Conservation (phyloP, 2,797 vertebrate species). For the Gouania willdenowi region DNA sequence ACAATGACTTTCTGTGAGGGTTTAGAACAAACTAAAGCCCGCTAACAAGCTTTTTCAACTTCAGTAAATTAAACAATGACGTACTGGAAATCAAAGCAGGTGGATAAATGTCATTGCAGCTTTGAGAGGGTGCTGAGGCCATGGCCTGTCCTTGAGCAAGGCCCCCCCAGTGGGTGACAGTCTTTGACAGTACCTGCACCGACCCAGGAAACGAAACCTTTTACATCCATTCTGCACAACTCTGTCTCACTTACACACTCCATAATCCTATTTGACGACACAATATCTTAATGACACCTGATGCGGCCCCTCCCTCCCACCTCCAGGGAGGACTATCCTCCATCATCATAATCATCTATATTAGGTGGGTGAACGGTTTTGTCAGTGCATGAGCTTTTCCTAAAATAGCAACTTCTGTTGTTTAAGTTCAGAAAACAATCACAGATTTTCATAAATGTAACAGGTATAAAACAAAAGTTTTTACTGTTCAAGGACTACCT, state of each 20-base stretch:
- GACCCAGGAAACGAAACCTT: conserved; percentile 68
- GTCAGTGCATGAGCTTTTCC: background rate
- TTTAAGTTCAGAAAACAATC: background rate
- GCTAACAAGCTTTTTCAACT: conserved; percentile 28
- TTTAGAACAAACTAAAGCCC: conserved; percentile 11
- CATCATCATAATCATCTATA: conserved; percentile 60
- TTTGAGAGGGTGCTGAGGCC: conserved; percentile 45
- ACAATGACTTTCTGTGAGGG: background rate
- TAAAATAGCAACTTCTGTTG: conserved; percentile 1
- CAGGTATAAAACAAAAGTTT: conserved; percentile 11
- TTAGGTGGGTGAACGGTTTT: conserved; percentile 19
- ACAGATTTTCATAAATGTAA: conserved; percentile 7
- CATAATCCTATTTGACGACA: conserved; percentile 74
- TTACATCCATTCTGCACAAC: conserved; percentile 50
- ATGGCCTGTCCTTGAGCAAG: conserved; percentile 65
- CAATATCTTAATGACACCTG: conserved; percentile 77
- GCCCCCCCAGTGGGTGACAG: conserved; percentile 39
- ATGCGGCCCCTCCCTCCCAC: conserved; percentile 45
- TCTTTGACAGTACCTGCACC: conserved; percentile 49
- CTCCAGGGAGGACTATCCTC: conserved; percentile 50
- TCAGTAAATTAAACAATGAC: conserved; percentile 33
- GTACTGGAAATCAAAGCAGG: conserved; percentile 53
- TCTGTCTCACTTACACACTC: conserved; percentile 5
- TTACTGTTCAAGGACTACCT: background rate
- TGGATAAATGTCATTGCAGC: conserved; percentile 68